phyloP scores from a whole-genome alignment of 2,888 invertebrate genomes.

The Caenorhabditis sp. region DNA sequence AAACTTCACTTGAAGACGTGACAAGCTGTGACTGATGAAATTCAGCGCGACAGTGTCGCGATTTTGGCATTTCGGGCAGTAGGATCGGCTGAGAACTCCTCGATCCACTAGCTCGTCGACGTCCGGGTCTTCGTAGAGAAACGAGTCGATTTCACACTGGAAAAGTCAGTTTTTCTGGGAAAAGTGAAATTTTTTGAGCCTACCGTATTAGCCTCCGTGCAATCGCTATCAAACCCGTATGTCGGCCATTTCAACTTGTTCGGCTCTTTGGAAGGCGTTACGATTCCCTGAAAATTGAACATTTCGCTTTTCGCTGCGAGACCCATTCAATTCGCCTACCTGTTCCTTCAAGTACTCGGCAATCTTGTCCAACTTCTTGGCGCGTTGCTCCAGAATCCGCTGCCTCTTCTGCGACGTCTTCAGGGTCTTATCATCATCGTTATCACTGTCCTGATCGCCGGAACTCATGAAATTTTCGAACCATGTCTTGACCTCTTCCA shows the following conservation, averaged over 20 bases:
- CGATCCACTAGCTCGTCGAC: constrained; percentile 86
- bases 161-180: neutral
- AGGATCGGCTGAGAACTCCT: constrained; percentile 85
- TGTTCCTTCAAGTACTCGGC: constrained; percentile 37
- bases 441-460: constrained; percentile 7
- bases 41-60: constrained; percentile 85
- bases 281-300: constrained; percentile 20
- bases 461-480: too few relatives aligned
- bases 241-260: constrained; percentile 56
- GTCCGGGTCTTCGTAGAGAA: constrained; percentile 88
- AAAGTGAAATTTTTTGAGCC: too few relatives aligned
- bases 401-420: constrained; percentile 35
- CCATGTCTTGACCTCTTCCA: constrained; percentile 44
- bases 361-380: constrained; percentile 32
- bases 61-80: constrained; percentile 86
- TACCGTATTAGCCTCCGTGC: constrained; percentile 68
- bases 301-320: neutral
- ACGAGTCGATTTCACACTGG: constrained; percentile 87
- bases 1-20: constrained; percentile 83
- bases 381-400: constrained; percentile 17
- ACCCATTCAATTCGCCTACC: neutral
- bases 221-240: constrained; percentile 71
- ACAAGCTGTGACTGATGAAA: constrained; percentile 77
- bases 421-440: constrained; percentile 3
- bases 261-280: constrained; percentile 36